These are phyloP conservation scores for Brachypteracias leptosomus DNA, from an alignment of 2,113 vertebrate genomes.

Conservation along the genomic window DNA sequence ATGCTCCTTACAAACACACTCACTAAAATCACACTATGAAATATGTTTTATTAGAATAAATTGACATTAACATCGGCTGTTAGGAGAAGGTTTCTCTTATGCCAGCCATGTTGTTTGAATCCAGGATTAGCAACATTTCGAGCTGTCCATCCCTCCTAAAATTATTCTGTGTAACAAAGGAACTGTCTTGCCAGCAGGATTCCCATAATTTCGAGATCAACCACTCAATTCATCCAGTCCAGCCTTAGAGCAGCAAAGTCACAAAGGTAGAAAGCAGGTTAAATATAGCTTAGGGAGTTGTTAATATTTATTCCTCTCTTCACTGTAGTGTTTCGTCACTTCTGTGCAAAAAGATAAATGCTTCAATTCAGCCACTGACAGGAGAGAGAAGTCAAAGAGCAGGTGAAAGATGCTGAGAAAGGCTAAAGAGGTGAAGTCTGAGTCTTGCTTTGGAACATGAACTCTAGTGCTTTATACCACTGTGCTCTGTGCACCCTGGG, in stretches of 20 bases:
- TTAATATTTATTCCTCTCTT: slow-evolving; percentile 48
- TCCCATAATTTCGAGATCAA: neutral
- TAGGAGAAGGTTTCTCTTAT: neutral
- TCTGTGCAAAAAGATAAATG: slow-evolving; percentile 19
- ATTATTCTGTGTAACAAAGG: neutral
- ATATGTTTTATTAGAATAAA: neutral
- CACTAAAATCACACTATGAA: neutral
- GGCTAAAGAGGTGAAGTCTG: neutral
- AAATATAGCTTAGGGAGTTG: neutral
- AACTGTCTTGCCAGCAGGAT: neutral
- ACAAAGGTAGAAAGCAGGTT: neutral
- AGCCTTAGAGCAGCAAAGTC: neutral
- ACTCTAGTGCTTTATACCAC: neutral
- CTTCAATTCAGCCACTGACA: neutral
- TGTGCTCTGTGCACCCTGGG: neutral
- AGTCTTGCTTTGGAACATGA: slow-evolving; percentile 8
- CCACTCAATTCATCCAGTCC: neutral
- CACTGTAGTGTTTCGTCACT: neutral
- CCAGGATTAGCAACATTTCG: neutral
- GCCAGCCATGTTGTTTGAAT: neutral
- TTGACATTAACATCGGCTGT: neutral
- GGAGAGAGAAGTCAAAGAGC: neutral
- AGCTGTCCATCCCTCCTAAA: neutral
- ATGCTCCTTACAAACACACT: neutral
- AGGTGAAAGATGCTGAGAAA: neutral